Conservation (phyloP, 2,113 vertebrate genomes). For the Thamnophis sirtalis region DNA sequence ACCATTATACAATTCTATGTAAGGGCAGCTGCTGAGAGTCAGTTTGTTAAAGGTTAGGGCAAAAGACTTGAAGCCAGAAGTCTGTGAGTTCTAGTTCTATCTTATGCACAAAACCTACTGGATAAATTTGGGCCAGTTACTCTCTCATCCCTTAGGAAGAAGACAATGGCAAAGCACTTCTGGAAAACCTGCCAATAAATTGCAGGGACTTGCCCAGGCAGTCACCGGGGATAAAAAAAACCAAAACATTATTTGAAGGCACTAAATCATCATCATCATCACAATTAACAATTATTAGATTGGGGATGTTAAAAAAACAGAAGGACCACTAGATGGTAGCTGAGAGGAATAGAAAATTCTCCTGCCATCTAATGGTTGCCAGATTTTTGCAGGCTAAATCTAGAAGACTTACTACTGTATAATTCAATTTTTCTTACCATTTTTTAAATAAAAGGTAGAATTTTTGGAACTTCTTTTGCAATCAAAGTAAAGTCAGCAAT, state of each 20-base stretch:
- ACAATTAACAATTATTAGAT: background rate
- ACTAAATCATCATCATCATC: background rate
- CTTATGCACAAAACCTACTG: background rate
- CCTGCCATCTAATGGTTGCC: background rate
- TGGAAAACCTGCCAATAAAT: background rate
- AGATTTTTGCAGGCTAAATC: background rate
- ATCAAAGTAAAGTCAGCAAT: background rate
- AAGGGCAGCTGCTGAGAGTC: background rate
- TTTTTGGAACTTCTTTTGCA: background rate
- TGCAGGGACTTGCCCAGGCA: background rate
- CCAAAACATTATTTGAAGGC: background rate
- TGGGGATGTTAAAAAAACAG: background rate
- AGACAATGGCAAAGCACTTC: background rate
- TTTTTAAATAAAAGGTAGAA: accelerated
- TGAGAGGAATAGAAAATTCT: background rate
- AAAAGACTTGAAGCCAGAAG: background rate
- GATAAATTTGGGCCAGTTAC: background rate
- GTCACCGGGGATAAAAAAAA: background rate
- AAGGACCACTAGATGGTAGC: background rate
- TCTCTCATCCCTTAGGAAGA: background rate
- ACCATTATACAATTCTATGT: background rate
- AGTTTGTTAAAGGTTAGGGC: background rate
- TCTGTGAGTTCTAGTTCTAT: background rate
- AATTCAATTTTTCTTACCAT: background rate
- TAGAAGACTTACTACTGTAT: background rate